These are phyloP conservation scores for Xylocampa areola DNA, from an alignment of 2,888 invertebrate genomes.

Conservation along the genomic window DNA sequence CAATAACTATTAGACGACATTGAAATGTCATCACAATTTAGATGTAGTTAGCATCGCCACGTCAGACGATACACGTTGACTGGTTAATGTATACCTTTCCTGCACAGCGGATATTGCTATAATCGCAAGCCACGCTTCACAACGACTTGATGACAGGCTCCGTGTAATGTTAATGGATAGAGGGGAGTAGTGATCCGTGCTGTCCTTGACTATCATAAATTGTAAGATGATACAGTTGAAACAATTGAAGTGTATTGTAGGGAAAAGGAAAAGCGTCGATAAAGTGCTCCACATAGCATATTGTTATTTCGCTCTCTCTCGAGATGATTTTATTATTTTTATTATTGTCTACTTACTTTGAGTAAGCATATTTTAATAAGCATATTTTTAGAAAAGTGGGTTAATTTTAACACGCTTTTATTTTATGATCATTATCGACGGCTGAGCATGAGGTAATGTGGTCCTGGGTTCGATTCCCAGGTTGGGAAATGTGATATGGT, in stretches of 20 bases:
- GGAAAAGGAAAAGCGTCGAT: no score
- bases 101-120: constrained; percentile 16
- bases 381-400: no score
- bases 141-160: constrained; percentile 15
- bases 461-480: no score
- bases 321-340: no score
- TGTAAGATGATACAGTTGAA: background rate
- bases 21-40: constrained; percentile 19
- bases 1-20: constrained; percentile 17
- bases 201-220: background rate
- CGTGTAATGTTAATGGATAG: constrained; percentile 4
- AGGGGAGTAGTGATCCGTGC: background rate
- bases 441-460: no score
- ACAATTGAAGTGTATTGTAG: background rate
- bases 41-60: constrained; percentile 22
- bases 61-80: constrained; percentile 5
- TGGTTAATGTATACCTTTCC: constrained; percentile 10
- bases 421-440: no score
- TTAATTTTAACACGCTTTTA: no score
- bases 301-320: no score
- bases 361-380: no score
- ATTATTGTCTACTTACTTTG: no score
- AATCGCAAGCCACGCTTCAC: constrained; percentile 13
- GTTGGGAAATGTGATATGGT: no score
- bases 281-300: no score